Evolutionary conservation across 2,888 invertebrate genomes (phyloP).

Genomic region (Fabriciana adippe): DNA sequence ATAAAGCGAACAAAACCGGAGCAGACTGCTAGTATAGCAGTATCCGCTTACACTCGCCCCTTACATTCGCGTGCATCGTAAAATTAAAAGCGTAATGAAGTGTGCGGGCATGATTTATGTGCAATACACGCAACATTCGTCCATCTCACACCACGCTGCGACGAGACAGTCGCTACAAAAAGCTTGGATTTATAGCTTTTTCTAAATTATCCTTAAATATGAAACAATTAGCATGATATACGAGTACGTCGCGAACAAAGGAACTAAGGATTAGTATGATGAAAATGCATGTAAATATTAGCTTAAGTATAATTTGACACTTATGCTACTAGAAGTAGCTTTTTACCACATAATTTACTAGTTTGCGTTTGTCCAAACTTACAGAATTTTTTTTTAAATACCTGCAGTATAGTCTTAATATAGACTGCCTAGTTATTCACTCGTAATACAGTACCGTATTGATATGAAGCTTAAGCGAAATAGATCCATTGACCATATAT

Average conservation of each 20-base stretch:
- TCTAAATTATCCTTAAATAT: constrained; percentile 31
- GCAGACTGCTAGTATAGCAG: neutral
- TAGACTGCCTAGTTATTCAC: no score
- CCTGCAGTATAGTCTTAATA: no score
- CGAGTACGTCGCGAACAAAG: neutral
- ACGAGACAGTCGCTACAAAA: constrained; percentile 23
- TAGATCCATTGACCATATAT: no score
- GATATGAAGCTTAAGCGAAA: no score
- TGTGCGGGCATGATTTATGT: constrained; percentile 40
- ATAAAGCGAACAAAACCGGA: neutral
- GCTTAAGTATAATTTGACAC: no score
- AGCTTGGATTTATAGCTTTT: constrained; percentile 32
- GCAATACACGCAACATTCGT: constrained; percentile 33
- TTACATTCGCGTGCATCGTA: constrained; percentile 35
- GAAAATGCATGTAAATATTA: no score
- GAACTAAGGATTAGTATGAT: neutral
- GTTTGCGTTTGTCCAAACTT: no score
- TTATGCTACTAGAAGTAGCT: no score
- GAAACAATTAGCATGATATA: constrained; percentile 23
- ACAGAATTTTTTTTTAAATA: no score
- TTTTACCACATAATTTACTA: no score
- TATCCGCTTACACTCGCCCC: constrained; percentile 14
- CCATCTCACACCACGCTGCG: constrained; percentile 36
- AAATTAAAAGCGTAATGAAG: constrained; percentile 48
- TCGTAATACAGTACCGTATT: no score